phyloP scores from a whole-genome alignment of 2,797 vertebrate species.

The Hylomyscus alleni region DNA sequence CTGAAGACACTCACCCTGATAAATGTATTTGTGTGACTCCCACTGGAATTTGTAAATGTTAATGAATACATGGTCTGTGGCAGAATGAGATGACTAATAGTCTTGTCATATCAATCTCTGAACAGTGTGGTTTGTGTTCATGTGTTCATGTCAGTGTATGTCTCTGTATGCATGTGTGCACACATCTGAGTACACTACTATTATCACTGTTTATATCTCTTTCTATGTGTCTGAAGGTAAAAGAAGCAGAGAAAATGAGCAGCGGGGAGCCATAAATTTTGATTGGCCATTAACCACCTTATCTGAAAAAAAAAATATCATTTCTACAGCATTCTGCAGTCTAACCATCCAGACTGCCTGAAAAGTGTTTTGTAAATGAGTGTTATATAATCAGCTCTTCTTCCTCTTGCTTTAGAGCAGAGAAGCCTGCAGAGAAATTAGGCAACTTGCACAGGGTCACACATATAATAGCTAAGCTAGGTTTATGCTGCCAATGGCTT shows the following conservation, averaged over 20 bases:
- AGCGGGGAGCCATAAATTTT: not conserved
- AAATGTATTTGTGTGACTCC: not conserved
- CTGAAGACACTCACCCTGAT: not conserved
- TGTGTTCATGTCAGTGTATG: not conserved
- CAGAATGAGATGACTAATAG: not conserved
- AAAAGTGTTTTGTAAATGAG: not conserved
- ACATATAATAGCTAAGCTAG: not conserved
- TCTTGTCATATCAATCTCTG: not conserved
- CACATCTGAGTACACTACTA: too few species aligned
- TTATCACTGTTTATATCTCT: not conserved
- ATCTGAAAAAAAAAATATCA: not conserved
- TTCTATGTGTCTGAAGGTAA: not conserved
- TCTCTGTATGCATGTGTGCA: not conserved
- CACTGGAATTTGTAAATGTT: not conserved
- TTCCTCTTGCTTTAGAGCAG: not conserved
- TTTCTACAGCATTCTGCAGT: conserved; percentile 19
- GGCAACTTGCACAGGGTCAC: not conserved
- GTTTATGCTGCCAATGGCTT: not conserved
- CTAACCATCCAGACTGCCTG: not conserved
- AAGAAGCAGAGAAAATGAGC: not conserved
- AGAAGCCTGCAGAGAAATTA: not conserved
- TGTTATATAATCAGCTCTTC: not conserved
- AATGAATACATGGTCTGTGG: not conserved
- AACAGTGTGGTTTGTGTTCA: not conserved
- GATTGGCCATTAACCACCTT: not conserved